These are phyloP conservation scores for Maniola jurtina DNA, from an alignment of 1,140 invertebrate species.

Conservation along the genomic window DNA sequence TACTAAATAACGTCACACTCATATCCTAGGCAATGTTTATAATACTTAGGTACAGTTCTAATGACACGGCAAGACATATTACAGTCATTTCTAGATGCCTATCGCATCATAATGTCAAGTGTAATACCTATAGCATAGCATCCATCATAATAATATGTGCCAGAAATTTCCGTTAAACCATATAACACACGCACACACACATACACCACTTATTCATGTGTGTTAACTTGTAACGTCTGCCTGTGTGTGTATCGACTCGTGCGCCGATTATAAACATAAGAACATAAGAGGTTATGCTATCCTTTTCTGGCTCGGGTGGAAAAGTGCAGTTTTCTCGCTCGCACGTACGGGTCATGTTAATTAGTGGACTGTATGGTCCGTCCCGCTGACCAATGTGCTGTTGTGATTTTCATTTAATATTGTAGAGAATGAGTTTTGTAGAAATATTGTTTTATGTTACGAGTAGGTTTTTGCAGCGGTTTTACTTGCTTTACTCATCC, in stretches of 20 bases:
- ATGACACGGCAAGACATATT: slow-evolving; percentile 4
- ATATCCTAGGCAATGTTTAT: no score
- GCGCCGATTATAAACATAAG: slow-evolving; percentile 45
- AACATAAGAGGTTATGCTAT: slow-evolving; percentile 20
- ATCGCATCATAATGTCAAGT: slow-evolving; percentile 1
- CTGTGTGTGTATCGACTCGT: slow-evolving; percentile 44
- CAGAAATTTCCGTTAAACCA: slow-evolving; percentile 60
- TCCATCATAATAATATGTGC: slow-evolving; percentile 37
- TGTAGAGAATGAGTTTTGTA: slow-evolving; percentile 9
- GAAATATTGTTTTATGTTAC: slow-evolving; percentile 4
- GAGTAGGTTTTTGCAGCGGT: background rate
- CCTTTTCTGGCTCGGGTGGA: slow-evolving; percentile 27
- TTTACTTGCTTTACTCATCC: no score
- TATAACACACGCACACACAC: slow-evolving; percentile 23
- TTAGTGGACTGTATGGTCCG: slow-evolving; percentile 23
- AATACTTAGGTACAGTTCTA: background rate
- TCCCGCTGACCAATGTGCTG: slow-evolving; percentile 28
- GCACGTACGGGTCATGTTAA: slow-evolving; percentile 28
- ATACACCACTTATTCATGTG: slow-evolving; percentile 24
- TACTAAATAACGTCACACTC: no score
- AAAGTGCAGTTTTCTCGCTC: slow-evolving; percentile 15
- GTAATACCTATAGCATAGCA: slow-evolving; percentile 5
- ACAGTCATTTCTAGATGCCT: slow-evolving; percentile 2
- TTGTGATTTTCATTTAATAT: slow-evolving; percentile 12
- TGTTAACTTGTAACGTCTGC: background rate